Conservation (phyloP, 2,797 vertebrate genomes). For the Notoglanidium macrostoma region DNA sequence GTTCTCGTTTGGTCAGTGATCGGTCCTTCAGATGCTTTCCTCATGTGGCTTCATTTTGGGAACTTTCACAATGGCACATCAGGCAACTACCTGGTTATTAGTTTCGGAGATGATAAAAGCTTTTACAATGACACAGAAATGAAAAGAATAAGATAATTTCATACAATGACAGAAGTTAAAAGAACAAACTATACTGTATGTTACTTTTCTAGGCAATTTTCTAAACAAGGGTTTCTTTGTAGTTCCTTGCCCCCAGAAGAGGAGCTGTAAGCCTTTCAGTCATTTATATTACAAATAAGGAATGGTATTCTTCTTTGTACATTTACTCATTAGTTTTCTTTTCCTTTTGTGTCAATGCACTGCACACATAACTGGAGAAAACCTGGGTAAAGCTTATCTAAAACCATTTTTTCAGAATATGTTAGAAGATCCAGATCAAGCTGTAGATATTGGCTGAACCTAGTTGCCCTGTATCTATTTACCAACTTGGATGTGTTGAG, state of each 20-base stretch:
- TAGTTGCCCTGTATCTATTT: not conserved
- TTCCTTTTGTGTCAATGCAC: conserved; percentile 3
- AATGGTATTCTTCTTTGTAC: conserved; percentile 27
- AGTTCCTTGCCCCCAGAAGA: not conserved
- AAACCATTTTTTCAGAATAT: conserved; percentile 21
- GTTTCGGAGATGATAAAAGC: not conserved
- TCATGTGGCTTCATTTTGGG: conserved; percentile 43
- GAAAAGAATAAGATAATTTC: conserved; percentile 7
- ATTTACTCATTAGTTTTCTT: conserved; percentile 8
- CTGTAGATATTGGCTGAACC: conserved; percentile 25
- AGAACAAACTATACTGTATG: not conserved
- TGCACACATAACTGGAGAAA: conserved; percentile 27
- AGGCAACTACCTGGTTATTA: not conserved
- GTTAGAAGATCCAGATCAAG: conserved; percentile 32
- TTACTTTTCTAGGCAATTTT: not conserved
- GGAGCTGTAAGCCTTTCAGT: conserved; percentile 18
- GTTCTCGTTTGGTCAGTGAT: conserved; percentile 67
- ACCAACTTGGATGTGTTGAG: conserved; percentile 4
- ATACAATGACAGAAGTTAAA: not conserved
- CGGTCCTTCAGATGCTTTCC: conserved; percentile 44
- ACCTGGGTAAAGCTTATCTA: conserved; percentile 23
- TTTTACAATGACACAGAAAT: not conserved
- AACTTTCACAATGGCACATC: conserved; percentile 29
- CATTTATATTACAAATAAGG: conserved; percentile 25
- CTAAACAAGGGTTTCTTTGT: not conserved